Conservation (phyloP, 1,140 invertebrate genomes). For the Papilio aristodemus region DNA sequence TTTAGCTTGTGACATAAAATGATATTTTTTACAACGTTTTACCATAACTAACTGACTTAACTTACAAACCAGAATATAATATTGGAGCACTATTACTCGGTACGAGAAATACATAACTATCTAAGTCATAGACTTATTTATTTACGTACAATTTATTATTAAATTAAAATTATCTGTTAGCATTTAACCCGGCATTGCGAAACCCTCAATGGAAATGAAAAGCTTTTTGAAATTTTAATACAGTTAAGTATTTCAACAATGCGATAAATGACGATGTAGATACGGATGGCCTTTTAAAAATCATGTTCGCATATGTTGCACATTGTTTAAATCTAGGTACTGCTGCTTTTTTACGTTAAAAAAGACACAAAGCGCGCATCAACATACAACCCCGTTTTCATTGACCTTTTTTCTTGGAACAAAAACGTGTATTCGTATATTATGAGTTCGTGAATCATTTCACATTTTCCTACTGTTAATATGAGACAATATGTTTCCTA, state of each 20-base stretch:
- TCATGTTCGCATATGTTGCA: slow-evolving; percentile 27
- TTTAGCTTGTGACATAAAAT: too few species aligned
- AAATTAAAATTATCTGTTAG: too few species aligned
- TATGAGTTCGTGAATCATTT: slow-evolving; percentile 22
- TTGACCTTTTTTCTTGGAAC: slow-evolving; percentile 34
- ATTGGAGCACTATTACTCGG: too few species aligned
- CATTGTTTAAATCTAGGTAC: slow-evolving; percentile 31
- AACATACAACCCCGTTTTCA: slow-evolving; percentile 32
- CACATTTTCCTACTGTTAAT: slow-evolving; percentile 7
- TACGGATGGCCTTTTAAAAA: slow-evolving; percentile 14
- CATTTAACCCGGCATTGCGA: background rate
- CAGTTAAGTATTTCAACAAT: slow-evolving; percentile 15
- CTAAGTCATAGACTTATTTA: too few species aligned
- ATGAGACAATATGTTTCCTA: background rate
- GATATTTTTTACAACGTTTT: too few species aligned
- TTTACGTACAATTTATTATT: too few species aligned
- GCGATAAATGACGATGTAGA: slow-evolving; percentile 17
- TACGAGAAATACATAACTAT: too few species aligned
- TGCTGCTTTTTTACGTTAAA: slow-evolving; percentile 29
- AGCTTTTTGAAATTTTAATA: slow-evolving; percentile 11
- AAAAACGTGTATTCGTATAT: slow-evolving; percentile 26
- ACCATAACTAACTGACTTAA: too few species aligned
- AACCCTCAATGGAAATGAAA: background rate
- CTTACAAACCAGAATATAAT: too few species aligned
- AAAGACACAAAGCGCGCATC: slow-evolving; percentile 31